These are phyloP conservation scores for Hemiprocne comata DNA, from an alignment of 2,113 vertebrate species.

Conservation along the genomic window DNA sequence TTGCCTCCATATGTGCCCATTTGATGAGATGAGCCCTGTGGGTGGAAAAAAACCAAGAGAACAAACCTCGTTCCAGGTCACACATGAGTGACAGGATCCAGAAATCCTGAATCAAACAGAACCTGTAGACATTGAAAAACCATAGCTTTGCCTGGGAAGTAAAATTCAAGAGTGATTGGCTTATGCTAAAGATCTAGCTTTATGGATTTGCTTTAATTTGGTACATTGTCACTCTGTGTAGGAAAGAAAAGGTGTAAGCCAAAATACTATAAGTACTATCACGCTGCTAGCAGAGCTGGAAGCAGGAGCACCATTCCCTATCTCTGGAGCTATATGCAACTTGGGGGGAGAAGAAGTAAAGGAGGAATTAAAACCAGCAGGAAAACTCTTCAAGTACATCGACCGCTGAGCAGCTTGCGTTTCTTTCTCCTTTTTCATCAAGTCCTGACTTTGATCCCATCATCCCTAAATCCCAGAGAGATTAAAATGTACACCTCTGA, in stretches of 20 bases:
- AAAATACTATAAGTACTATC: conserved; percentile 61
- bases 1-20: conserved; percentile 75
- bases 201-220: conserved; percentile 66
- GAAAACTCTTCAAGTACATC: background rate
- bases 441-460: background rate
- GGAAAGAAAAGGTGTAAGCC: conserved; percentile 65
- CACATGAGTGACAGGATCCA: background rate
- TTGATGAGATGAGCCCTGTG: conserved; percentile 74
- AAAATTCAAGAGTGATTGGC: conserved; percentile 51
- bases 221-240: conserved; percentile 62
- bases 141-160: conserved; percentile 5
- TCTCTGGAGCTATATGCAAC: conserved; percentile 1
- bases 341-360: background rate
- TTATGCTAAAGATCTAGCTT: conserved; percentile 49
- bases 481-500: background rate
- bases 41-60: background rate
- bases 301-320: background rate
- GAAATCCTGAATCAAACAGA: background rate
- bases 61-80: background rate
- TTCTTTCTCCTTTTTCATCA: background rate
- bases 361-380: background rate
- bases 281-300: conserved; percentile 56
- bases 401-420: rapidly evolving
- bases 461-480: background rate
- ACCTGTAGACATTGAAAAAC: background rate